phyloP scores from a whole-genome alignment of 64 coral and sea anemone genomes.

The Dendrophyllia cribrosa region DNA sequence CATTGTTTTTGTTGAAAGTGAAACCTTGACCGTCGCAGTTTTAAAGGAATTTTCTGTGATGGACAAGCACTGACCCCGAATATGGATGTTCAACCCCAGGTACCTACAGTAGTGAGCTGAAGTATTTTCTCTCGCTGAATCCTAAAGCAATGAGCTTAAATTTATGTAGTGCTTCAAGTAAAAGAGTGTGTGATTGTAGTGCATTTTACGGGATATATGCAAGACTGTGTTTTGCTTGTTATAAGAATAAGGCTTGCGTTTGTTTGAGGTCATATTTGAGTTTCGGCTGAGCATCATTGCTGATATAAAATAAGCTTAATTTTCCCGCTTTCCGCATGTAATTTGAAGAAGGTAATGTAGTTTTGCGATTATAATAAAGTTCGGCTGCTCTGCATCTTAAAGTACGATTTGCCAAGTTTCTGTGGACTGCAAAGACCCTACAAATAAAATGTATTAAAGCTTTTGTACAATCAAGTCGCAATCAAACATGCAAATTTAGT shows the following conservation, averaged over 20 bases:
- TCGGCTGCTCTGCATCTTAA: neutral
- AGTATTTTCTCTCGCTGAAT: neutral
- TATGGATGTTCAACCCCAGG: conserved; percentile 36
- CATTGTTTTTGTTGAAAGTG: neutral
- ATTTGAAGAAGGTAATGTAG: neutral
- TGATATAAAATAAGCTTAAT: neutral
- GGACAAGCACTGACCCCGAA: neutral
- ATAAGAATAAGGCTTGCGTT: no score
- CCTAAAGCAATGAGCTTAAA: no score
- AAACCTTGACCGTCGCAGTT: neutral
- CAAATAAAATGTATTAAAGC: no score
- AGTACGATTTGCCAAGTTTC: neutral
- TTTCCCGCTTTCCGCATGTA: neutral
- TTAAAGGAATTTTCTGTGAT: neutral
- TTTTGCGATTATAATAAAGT: neutral
- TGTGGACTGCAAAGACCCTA: neutral
- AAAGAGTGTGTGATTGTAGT: neutral
- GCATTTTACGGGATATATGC: neutral
- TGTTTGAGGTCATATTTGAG: no score
- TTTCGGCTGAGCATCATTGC: neutral
- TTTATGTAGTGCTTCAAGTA: neutral
- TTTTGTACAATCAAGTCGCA: no score
- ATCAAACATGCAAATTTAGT: no score
- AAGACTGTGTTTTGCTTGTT: neutral
- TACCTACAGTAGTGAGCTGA: neutral